Evolutionary conservation across 2,888 invertebrate genomes (phyloP), one percentile per base, ranked within the genome.

Genomic region (Ditula angustiorana): DNA sequence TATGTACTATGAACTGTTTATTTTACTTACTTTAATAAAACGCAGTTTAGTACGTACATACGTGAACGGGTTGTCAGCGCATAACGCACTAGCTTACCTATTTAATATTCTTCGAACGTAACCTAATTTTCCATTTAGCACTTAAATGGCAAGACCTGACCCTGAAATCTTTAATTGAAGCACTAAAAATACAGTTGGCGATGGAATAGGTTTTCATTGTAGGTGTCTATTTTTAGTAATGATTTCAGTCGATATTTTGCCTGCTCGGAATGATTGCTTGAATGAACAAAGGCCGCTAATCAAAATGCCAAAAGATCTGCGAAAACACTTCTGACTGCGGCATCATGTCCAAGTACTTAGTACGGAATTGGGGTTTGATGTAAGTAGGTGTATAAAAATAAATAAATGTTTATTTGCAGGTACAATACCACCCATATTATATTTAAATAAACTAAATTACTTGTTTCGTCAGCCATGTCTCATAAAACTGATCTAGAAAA

Each of bases 161-260:
- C 61, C 49, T 62, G 62, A 62, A 28, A n/a, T 30, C 23, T 26
- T 37, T 62, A 56, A 62, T 62, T 37, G 49, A 49, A 41, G 28
- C 62, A 30, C 56, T 61, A 61, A 61, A 56, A 56, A 62, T 62
- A 62, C 52, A 13, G 46, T 47, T 61, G 46, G 55, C 61, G 61
- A 24, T 58, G 24, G 11, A 55, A 56, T 61, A 61, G 47, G 26
- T 62, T 49, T 37, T 16, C 37, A 56, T 56, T 56, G 13, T 10
- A 35, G 21, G 19, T 24, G 26, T 49, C 49, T 62, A 56, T 62
- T 62, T 62, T 23, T 62, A 49, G 56, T 26, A 10, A 49, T 62
- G 62, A 62, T 49, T 41, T 47, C 56, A 49, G 33, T 24, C 24
- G 26, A 55, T 47, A 56, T 37, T 53, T 41, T 37, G 41, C 49